Evolutionary conservation across 2,888 invertebrate species (phyloP).

Genomic region (Anthoptus insignis): DNA sequence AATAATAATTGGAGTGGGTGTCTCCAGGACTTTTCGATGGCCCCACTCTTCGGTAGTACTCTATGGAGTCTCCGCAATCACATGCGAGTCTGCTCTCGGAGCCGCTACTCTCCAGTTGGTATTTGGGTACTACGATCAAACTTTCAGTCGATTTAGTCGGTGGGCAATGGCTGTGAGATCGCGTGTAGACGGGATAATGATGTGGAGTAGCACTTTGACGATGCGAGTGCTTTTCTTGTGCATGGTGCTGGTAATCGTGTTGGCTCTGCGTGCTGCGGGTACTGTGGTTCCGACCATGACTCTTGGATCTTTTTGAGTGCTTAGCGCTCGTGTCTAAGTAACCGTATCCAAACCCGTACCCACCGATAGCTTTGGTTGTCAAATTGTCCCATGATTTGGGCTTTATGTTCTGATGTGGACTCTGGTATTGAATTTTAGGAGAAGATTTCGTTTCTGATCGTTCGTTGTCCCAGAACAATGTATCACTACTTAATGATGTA

Average conservation of each 20-base stretch:
- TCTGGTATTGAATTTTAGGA: conserved; percentile 82
- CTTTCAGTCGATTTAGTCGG: conserved; percentile 95
- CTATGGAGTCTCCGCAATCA: conserved; percentile 88
- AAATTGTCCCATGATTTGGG: conserved; percentile 97
- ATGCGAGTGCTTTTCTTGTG: conserved; percentile 77
- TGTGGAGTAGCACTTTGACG: conserved; percentile 76
- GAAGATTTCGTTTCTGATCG: conserved; percentile 75
- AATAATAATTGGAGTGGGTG: conserved; percentile 71
- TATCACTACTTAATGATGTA: conserved; percentile 95
- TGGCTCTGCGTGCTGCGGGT: conserved; percentile 87
- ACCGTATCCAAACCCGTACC: conserved; percentile 95
- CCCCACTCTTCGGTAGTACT: conserved; percentile 73
- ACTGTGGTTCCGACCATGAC: conserved; percentile 85
- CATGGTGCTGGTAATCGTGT: conserved; percentile 77
- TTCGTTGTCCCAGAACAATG: conserved; percentile 93
- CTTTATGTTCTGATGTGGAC: conserved; percentile 85
- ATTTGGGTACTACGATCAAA: conserved; percentile 89
- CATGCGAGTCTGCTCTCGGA: conserved; percentile 91
- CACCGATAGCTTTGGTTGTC: conserved; percentile 94
- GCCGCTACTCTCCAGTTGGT: conserved; percentile 86
- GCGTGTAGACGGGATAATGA: conserved; percentile 78
- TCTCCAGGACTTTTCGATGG: conserved; percentile 70
- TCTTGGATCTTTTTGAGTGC: conserved; percentile 74
- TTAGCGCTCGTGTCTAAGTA: conserved; percentile 90
- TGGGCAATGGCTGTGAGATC: conserved; percentile 84